Evolutionary conservation across 2,888 invertebrate genomes (phyloP).

Genomic region (Rotaria socialis): DNA sequence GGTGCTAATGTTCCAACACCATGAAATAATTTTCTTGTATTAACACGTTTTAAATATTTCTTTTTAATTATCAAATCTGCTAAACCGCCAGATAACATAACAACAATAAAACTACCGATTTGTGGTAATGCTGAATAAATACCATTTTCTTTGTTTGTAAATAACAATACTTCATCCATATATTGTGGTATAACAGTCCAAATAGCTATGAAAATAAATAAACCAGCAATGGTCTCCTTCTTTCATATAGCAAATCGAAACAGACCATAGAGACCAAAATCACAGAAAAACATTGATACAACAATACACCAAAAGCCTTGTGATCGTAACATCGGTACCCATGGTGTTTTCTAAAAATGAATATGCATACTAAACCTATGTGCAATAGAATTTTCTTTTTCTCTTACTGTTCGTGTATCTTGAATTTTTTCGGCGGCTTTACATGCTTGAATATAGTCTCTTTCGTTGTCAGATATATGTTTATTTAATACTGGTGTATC

Average conservation of each 20-base stretch:
- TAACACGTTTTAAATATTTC: neutral
- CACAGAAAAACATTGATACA: neutral
- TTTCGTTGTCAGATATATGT: neutral
- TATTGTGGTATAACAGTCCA: slow-evolving; percentile 22
- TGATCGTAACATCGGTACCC: neutral
- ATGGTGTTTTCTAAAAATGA: neutral
- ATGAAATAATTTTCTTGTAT: slow-evolving; percentile 25
- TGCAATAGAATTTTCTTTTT: neutral
- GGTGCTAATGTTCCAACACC: neutral
- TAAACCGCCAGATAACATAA: neutral
- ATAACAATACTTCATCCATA: slow-evolving; percentile 25
- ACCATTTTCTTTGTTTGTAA: neutral
- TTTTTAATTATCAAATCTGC: neutral
- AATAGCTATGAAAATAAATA: neutral
- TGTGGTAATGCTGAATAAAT: slow-evolving; percentile 30
- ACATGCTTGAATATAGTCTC: slow-evolving; percentile 2
- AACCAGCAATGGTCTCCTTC: neutral
- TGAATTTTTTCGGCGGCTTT: neutral
- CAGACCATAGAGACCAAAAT: slow-evolving; percentile 11
- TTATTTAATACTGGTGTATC: neutral
- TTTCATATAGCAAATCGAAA: neutral
- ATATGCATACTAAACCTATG: neutral
- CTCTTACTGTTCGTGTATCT: neutral
- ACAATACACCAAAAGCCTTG: slow-evolving; percentile 1
- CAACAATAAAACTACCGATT: neutral